These are phyloP conservation scores for Oxyura jamaicensis DNA, from an alignment of 2,113 vertebrate species.

Conservation along the genomic window DNA sequence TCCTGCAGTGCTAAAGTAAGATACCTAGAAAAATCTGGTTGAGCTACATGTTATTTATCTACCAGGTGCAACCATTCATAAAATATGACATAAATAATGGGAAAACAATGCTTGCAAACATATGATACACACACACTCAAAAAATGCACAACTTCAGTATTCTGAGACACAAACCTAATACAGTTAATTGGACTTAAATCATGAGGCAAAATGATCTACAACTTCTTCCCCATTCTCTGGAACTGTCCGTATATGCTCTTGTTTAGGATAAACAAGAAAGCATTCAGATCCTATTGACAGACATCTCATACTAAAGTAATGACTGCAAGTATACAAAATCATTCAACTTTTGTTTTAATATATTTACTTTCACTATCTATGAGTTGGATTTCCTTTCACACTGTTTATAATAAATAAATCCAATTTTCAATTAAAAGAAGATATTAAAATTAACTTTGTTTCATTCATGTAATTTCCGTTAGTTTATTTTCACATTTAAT, in stretches of 20 bases:
- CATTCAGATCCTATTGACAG: background rate
- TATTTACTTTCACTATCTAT: background rate
- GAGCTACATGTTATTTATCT: background rate
- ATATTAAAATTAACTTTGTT: background rate
- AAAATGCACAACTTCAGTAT: background rate
- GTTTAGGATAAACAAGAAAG: background rate
- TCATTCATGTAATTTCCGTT: background rate
- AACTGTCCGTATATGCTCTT: background rate
- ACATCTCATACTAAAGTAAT: background rate
- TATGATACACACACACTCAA: background rate
- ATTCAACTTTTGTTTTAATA: background rate
- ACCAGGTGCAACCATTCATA: background rate
- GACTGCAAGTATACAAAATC: background rate
- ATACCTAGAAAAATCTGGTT: background rate
- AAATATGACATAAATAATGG: background rate
- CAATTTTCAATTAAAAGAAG: background rate
- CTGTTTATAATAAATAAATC: background rate
- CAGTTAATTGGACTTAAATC: background rate
- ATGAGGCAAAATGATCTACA: background rate
- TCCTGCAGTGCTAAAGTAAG: background rate
- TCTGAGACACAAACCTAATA: background rate
- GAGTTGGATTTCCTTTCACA: background rate
- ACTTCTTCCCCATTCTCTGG: background rate
- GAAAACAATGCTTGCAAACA: background rate
- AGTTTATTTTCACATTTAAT: background rate